Base-by-base conservation (phyloP, 23 tunicate species). In the Halocynthia roretzi region DNA sequence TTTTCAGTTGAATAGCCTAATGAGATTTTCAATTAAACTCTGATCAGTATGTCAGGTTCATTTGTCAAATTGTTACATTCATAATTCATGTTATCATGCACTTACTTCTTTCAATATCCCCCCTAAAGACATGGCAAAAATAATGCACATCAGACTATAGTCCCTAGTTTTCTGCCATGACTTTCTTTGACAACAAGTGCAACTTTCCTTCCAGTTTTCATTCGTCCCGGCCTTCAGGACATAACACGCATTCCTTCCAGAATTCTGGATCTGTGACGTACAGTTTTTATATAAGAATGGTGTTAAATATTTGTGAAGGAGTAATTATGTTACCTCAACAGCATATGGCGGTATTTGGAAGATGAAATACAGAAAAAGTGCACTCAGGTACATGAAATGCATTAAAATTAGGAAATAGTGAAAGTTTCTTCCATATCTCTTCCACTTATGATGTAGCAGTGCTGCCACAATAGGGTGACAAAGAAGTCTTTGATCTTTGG, bases 81-180 rank as follows among this genome's bases (percentile, higher is more conserved):
- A 68, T 15, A 68, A 44, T 21, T 44, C 48, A 56, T 57, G 21
- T 51, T 44, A 52, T 21, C 17, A 17, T 10, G 20, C 11, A 58
- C 21, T 80, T 81, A 72, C 85, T 72, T 81, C 85, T 57, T 81
- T 81, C 8, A 81, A 56, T 61, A 81, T 72, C 22, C 64, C 62
- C 5, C 56, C 51, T 11, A 70, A 11, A 31, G 85, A 57, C 23
- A 81, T 15, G 0, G 72, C 12, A 8, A 75, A 40, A 31, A 72
- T 71, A 10, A 60, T 51, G 14, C 44, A 22, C 10, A 56, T 56
- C 8, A 81, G 50, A 19, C 57, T 21, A 7, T 62, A 51, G 52
- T 72, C 52, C 60, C 51, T 17, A 12, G 61, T 70, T 18, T 61
- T 71, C 14, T 52, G 48, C 9, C 22, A 31, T 7, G 50, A 20